Evolutionary conservation across 2,113 vertebrate species (phyloP), one percentile per base, ranked within the genome.

Genomic region (Rhinoptilus africanus): DNA sequence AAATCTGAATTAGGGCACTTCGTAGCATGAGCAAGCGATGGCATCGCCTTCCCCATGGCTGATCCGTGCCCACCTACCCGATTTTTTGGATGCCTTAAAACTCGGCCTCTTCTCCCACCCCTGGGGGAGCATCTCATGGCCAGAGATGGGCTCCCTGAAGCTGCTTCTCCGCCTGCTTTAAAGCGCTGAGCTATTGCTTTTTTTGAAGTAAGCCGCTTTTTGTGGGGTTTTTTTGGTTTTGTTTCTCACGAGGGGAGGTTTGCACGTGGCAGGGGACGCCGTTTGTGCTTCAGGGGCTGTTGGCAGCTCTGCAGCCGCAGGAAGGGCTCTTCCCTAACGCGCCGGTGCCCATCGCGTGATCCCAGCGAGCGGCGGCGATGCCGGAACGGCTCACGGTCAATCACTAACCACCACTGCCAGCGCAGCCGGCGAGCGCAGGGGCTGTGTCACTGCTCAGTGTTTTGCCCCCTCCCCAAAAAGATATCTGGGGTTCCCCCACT

Each of bases 401-500:
- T 92, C 77, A 47, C 35, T 17, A 37, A n/a, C 43, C 53, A n/a
- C 26, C 22, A 1, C 72, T 56, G 76, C 57, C 51, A 39, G 26
- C 8, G 2, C 10, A 51, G 39, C 43, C 1, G 37, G 37, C 1
- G 2, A 54, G 32, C 2, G 3, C 51, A 32, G 8, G 22, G 54
- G 20, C 20, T 78, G 88, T 60, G 32, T 9, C 47, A 21, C 56
- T 71, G 51, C 12, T 47, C 41, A 62, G 7, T 4, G 3, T 27
- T 86, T 35, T 76, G 30, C 69, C n/a, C n/a, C 3, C 10, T 67
- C 28, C 48, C 48, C 9, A 0, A 7, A 64, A 32, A 41, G 2
- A 17, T 2, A 17, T 0, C 1, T 35, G 20, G 6, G 2, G 3
- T 21, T 3, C 10, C 3, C 2, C 3, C 0, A n/a, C n/a, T n/a